These are phyloP conservation scores for Anguilla obscura DNA, from an alignment of 2,797 vertebrate genomes.

Conservation along the genomic window DNA sequence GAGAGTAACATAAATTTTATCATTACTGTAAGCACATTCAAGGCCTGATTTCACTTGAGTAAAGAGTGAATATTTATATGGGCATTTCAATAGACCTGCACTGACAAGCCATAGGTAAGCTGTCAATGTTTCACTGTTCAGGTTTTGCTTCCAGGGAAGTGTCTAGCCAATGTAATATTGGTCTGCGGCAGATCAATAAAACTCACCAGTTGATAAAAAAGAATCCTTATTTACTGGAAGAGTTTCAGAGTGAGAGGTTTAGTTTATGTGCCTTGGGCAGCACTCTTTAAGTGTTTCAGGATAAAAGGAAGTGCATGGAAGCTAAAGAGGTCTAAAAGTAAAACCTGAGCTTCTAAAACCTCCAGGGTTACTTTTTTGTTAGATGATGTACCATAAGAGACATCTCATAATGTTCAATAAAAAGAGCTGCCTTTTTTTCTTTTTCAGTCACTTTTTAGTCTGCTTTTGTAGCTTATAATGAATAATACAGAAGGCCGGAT, in stretches of 20 bases:
- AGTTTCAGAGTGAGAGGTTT: not conserved
- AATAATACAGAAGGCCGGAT: not conserved
- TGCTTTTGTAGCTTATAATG: not conserved
- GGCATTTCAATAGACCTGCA: not conserved
- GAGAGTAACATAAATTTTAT: constrained; percentile 22
- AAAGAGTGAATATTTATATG: not conserved
- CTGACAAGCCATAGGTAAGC: not conserved
- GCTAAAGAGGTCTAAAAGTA: not conserved
- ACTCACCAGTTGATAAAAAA: not conserved
- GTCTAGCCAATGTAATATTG: not conserved
- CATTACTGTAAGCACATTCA: constrained; percentile 25
- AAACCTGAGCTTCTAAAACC: not conserved
- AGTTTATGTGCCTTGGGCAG: not conserved
- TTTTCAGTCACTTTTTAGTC: not conserved
- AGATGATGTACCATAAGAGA: not conserved
- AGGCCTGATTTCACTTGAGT: constrained; percentile 1
- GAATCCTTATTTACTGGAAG: not conserved
- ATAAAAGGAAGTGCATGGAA: not conserved
- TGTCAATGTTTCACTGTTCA: not conserved
- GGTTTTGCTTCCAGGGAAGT: not conserved
- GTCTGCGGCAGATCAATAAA: not conserved
- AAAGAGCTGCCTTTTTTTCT: not conserved
- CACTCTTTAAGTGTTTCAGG: not conserved
- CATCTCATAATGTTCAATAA: not conserved
- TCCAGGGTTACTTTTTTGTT: not conserved